Conservation (phyloP, 2,888 invertebrate species). For the Microplitis deprimator region DNA sequence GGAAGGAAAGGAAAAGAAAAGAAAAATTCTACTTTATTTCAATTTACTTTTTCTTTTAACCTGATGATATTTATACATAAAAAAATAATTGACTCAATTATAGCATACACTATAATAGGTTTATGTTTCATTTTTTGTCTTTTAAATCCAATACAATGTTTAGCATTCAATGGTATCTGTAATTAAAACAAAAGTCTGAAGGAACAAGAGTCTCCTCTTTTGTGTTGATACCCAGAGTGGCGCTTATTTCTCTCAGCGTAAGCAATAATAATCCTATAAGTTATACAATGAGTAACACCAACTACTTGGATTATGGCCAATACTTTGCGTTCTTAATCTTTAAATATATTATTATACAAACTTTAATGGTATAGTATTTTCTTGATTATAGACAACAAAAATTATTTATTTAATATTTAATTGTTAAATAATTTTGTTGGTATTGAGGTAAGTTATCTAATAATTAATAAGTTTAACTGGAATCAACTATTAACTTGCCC, state of each 20-base stretch:
- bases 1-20: too few species aligned
- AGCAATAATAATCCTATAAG: not conserved
- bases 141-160: not conserved
- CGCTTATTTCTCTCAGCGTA: conserved; percentile 2
- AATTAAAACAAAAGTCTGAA: not conserved
- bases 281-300: conserved; percentile 3
- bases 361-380: not conserved
- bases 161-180: not conserved
- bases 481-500: not conserved
- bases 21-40: too few species aligned
- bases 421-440: not conserved
- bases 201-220: not conserved
- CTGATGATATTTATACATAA: too few species aligned
- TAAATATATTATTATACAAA: not conserved
- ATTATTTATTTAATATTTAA: too few species aligned
- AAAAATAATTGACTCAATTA: too few species aligned
- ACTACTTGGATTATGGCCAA: conserved; percentile 22
- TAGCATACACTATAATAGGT: not conserved
- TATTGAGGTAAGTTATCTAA: not conserved
- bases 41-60: not conserved
- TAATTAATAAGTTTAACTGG: not conserved
- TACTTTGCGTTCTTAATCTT: not conserved
- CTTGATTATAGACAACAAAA: too few species aligned
- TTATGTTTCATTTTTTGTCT: not conserved
- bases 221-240: conserved; percentile 3